Percentiles rank a stretch among this genome's conserved stretches.
Evolutionary conservation across 2,113 vertebrate genomes (phyloP).

Genomic region (Scalopus aquaticus): DNA sequence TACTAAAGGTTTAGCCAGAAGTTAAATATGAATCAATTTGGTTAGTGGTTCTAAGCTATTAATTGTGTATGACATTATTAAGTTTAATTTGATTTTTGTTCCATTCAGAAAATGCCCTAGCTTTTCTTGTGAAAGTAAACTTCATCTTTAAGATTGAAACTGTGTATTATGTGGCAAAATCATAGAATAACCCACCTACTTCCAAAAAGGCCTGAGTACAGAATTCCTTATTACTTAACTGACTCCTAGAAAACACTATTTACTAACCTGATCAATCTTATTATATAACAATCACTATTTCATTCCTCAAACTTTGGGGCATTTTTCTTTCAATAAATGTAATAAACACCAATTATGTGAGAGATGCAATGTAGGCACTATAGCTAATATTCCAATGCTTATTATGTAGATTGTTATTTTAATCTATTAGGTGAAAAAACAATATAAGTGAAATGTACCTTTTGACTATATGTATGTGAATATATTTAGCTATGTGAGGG

Average conservation of each 20-base stretch:
- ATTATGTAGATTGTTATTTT: neutral
- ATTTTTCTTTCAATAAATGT: neutral
- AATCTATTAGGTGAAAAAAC: neutral
- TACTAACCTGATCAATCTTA: neutral
- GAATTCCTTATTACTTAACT: neutral
- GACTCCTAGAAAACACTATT: neutral
- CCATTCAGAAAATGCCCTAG: neutral
- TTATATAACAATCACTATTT: neutral
- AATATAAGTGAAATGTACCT: neutral
- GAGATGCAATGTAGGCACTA: neutral
- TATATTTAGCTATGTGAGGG: neutral
- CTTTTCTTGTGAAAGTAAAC: slow-evolving; percentile 15
- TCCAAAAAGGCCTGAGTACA: neutral
- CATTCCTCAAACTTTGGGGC: neutral
- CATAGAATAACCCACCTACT: neutral
- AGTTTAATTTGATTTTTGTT: neutral
- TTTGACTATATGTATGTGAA: neutral
- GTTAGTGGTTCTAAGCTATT: slow-evolving; percentile 13
- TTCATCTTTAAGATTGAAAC: neutral
- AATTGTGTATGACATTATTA: slow-evolving; percentile 19
- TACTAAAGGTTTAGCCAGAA: slow-evolving; percentile 11
- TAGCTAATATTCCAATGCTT: neutral
- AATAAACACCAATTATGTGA: neutral
- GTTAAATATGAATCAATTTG: slow-evolving; percentile 12
- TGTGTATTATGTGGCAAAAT: neutral